Conservation (phyloP, 2,113 vertebrate species). For the Psophia crepitans region DNA sequence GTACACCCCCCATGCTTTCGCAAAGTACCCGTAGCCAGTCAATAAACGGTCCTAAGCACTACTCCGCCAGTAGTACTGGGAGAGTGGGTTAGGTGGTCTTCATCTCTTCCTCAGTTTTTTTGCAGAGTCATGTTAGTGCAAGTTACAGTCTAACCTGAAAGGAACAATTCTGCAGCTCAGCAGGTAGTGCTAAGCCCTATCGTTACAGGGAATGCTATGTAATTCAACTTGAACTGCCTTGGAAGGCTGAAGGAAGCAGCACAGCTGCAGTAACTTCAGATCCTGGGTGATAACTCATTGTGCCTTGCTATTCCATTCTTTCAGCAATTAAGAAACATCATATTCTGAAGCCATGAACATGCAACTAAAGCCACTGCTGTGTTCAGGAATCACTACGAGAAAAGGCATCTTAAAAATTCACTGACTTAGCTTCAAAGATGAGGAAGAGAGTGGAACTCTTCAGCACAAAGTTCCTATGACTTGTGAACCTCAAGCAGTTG, state of each 20-base stretch:
- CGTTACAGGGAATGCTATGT: neutral
- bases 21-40: neutral
- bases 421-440: neutral
- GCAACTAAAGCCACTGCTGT: neutral
- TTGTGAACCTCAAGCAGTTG: neutral
- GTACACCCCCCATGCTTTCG: fast-evolving
- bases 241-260: neutral
- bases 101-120: neutral
- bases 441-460: neutral
- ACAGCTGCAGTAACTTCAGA: neutral
- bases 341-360: neutral
- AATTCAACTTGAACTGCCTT: neutral
- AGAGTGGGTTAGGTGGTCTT: neutral
- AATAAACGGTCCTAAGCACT: neutral
- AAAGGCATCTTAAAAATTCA: neutral
- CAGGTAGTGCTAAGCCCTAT: neutral
- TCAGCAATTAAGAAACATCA: neutral
- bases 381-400: neutral
- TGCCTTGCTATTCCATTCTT: neutral
- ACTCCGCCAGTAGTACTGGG: neutral
- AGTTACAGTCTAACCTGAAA: neutral
- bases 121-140: neutral
- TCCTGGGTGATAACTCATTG: neutral
- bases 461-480: neutral
- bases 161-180: neutral